Conservation (phyloP, 1,140 invertebrate genomes). For the Hylaeus volcanicus region DNA sequence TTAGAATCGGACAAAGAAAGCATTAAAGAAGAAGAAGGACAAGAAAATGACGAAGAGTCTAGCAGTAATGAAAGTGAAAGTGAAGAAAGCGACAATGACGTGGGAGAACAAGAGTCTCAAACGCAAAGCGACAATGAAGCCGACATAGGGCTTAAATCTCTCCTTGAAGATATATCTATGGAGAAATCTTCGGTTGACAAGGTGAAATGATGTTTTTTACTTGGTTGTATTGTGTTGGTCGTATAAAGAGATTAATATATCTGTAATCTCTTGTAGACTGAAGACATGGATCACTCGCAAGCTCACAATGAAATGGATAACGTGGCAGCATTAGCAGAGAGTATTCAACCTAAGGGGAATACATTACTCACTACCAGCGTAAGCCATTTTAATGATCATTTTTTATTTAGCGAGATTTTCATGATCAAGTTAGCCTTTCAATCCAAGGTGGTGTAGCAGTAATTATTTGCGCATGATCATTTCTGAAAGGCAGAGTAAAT, state of each 20-base stretch:
- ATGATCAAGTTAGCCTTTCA: slow-evolving; percentile 62
- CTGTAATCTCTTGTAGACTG: slow-evolving; percentile 65
- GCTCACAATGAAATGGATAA: slow-evolving; percentile 89
- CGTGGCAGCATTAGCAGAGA: slow-evolving; percentile 96
- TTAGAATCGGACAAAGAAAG: slow-evolving; percentile 71
- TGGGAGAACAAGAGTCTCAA: slow-evolving; percentile 80
- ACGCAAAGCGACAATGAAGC: slow-evolving; percentile 80
- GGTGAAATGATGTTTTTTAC: slow-evolving; percentile 15
- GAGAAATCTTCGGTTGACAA: slow-evolving; percentile 72
- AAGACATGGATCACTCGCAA: slow-evolving; percentile 81
- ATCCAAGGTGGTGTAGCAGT: slow-evolving; percentile 73
- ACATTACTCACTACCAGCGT: slow-evolving; percentile 94
- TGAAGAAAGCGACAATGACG: slow-evolving; percentile 71
- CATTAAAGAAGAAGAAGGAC: slow-evolving; percentile 73
- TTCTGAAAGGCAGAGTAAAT: slow-evolving; percentile 75
- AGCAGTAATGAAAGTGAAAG: slow-evolving; percentile 68
- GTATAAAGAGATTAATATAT: neutral
- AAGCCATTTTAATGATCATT: slow-evolving; percentile 63
- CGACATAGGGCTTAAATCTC: slow-evolving; percentile 83
- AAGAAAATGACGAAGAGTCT: slow-evolving; percentile 71
- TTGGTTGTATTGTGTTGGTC: neutral
- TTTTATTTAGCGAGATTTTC: neutral
- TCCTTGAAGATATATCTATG: slow-evolving; percentile 82
- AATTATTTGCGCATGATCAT: slow-evolving; percentile 67
- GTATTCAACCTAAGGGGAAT: slow-evolving; percentile 98